Evolutionary conservation across 2,888 invertebrate species (phyloP), one percentile per base, ranked within the genome.

Genomic region (Heliconius charithonia): DNA sequence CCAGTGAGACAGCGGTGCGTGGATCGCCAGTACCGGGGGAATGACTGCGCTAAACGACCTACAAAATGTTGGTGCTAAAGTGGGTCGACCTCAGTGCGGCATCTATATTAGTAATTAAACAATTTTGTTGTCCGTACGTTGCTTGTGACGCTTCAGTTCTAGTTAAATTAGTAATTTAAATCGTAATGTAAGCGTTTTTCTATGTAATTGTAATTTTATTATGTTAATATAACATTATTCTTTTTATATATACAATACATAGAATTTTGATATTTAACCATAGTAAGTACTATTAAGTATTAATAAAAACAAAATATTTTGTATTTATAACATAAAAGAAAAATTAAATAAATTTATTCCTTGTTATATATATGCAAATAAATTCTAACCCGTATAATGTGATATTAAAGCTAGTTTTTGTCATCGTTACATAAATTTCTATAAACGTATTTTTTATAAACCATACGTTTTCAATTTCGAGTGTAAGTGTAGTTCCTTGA

Each of bases 21-120:
- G 83, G 79, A 80, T 80, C 82, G 78, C 81, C 85, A 85, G 85
- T 87, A 85, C 83, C 82, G 85, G 87, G 89, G 89, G 89, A 90
- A 88, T 89, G 90, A 89, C 89, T 88, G 88, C 91, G 89, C 89
- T 89, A 87, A 89, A 88, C 88, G 92, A 92, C 92, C 92, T 89
- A 93, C 90, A 90, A 91, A 92, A 88, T 67, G 87, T 87, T 84
- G 87, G 87, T 86, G 87, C 87, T 86, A 88, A 93, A 92, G 89
- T 92, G 89, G 92, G 93, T 89, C 92, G 90, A 86, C 81, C 81
- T 81, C 79, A 75, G 79, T 76, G 75, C 77, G 76, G 65, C 77
- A 76, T 79, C 81, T 78, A 80, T 80, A 78, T 80, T 78, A 76
- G 80, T 81, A 78, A 81, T 80, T 81, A 81, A 80, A 81, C 80